phyloP scores from a whole-genome alignment of 2,797 vertebrate genomes.

The Euphonia xanthogaster region DNA sequence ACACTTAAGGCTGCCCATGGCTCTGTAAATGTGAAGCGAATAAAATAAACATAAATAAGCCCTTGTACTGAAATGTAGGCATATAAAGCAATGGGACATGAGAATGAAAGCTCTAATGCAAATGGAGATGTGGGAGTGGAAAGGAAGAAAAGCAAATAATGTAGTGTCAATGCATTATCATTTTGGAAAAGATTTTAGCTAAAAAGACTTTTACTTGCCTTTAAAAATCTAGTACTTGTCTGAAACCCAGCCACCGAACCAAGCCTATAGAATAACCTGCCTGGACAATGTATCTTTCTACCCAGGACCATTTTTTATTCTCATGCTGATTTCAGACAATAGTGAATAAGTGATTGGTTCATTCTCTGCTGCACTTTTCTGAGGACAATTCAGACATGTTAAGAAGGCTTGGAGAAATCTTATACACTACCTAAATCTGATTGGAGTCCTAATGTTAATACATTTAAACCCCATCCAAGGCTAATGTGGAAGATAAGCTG shows the following conservation, averaged over 20 bases:
- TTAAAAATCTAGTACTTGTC: not conserved
- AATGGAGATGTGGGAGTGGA: not conserved
- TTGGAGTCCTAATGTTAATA: not conserved
- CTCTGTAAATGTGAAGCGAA: not conserved
- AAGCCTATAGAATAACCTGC: not conserved
- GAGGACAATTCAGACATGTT: not conserved
- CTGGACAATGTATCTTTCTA: not conserved
- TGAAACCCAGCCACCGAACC: not conserved
- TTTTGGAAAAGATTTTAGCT: not conserved
- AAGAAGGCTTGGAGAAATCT: not conserved
- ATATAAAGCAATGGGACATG: not conserved
- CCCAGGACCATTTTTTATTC: not conserved
- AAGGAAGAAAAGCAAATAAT: not conserved
- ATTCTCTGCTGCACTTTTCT: not conserved
- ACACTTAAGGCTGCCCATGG: not conserved
- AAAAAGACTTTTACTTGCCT: not conserved
- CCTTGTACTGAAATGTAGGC: not conserved
- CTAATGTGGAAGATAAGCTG: not conserved
- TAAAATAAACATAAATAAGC: not conserved
- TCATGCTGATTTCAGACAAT: not conserved
- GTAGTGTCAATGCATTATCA: not conserved
- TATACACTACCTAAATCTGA: not conserved
- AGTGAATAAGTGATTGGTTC: not conserved
- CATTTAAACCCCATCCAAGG: not conserved
- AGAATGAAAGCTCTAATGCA: not conserved